Conservation (phyloP, 2,797 vertebrate genomes). For the Cossypha niveicapilla region DNA sequence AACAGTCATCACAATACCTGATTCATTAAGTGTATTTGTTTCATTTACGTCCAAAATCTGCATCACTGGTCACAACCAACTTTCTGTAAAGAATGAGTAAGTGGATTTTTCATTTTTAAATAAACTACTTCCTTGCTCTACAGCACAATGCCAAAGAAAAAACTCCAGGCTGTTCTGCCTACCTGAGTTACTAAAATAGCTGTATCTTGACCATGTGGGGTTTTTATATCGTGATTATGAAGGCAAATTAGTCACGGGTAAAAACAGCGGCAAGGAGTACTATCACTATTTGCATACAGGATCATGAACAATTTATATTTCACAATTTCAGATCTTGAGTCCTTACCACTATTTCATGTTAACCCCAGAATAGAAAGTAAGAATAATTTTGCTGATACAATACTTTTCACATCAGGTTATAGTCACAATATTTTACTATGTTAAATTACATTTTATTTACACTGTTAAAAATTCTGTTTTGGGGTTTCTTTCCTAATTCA, state of each 20-base stretch:
- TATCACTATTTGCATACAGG: neutral
- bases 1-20: neutral
- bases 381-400: neutral
- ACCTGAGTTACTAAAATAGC: neutral
- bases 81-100: neutral
- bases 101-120: neutral
- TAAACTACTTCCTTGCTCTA: neutral
- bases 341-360: neutral
- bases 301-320: slow-evolving; percentile 6
- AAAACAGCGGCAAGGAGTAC: neutral
- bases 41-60: neutral
- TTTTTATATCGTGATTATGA: neutral
- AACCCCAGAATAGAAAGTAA: neutral
- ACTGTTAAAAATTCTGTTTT: neutral
- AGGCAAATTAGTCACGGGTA: neutral
- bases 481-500: neutral
- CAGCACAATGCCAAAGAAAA: neutral
- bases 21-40: neutral
- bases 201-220: neutral
- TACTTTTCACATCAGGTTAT: neutral
- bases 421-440: neutral
- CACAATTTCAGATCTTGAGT: neutral
- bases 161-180: neutral
- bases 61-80: neutral
- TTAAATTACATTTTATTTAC: neutral